phyloP scores from a whole-genome alignment of 64 coral and sea anemone species.

The Porites lutea region DNA sequence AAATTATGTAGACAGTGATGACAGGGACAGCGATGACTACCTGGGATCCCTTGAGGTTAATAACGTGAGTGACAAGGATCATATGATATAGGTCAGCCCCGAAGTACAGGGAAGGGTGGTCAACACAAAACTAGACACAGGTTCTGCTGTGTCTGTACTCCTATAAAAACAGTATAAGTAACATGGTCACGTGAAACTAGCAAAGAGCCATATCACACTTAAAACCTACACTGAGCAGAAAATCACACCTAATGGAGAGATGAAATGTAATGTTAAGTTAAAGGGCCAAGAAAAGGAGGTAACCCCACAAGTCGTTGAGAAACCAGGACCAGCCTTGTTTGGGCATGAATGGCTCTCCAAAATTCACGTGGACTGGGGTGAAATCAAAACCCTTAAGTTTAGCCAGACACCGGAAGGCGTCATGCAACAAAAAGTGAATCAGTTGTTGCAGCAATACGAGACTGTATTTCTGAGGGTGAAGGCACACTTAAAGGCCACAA shows the following conservation, averaged over 20 bases:
- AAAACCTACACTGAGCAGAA: neutral
- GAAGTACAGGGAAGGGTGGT: constrained; percentile 37
- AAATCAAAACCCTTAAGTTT: constrained; percentile 51
- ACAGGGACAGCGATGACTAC: constrained; percentile 37
- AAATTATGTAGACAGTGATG: constrained; percentile 20
- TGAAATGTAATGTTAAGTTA: constrained; percentile 37
- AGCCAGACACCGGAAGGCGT: neutral
- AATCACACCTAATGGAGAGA: constrained; percentile 39
- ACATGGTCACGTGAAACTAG: constrained; percentile 10
- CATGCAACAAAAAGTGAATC: neutral
- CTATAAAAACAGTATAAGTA: constrained; percentile 43
- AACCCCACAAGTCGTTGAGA: constrained; percentile 44
- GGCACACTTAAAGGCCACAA: neutral
- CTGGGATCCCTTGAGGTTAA: neutral
- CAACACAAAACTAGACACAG: neutral
- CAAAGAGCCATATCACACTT: constrained; percentile 10
- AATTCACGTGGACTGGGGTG: constrained; percentile 70
- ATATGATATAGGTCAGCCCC: constrained; percentile 39
- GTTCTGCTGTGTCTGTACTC: neutral
- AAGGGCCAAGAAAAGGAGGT: constrained; percentile 35
- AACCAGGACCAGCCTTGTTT: constrained; percentile 61
- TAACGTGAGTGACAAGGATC: neutral
- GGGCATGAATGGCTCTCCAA: constrained; percentile 63
- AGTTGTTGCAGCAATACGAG: constrained; percentile 16
- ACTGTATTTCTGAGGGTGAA: constrained; percentile 42